Evolutionary conservation across 2,888 invertebrate species (phyloP).

Genomic region (Hirtodrosophila cameraria): DNA sequence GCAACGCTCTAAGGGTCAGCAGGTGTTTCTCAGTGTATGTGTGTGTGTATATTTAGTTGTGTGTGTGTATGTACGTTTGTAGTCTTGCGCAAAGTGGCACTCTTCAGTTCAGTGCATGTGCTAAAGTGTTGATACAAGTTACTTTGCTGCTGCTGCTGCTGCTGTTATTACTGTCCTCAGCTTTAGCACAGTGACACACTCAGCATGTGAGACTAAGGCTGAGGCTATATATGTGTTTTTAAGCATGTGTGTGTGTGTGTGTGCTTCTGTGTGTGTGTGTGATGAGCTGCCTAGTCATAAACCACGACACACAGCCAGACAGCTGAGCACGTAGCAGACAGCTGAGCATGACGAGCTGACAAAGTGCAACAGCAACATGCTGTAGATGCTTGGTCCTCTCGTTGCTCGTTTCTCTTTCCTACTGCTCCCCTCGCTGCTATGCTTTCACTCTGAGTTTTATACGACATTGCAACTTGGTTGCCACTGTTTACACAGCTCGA

Average conservation of each 20-base stretch:
- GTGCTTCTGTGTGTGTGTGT: constrained; percentile 13
- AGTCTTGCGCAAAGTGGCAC: constrained; percentile 47
- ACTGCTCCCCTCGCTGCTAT: neutral
- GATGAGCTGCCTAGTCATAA: constrained; percentile 43
- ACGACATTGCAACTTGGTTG: constrained; percentile 8
- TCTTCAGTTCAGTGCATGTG: constrained; percentile 67
- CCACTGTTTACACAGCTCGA: constrained; percentile 48
- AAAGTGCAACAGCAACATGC: constrained; percentile 62
- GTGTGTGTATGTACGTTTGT: constrained; percentile 13
- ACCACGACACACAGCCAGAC: constrained; percentile 42
- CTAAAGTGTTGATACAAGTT: constrained; percentile 77
- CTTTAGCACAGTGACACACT: constrained; percentile 67
- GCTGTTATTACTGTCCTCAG: constrained; percentile 51
- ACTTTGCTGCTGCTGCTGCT: constrained; percentile 51
- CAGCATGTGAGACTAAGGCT: constrained; percentile 29
- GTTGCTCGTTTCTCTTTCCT: neutral
- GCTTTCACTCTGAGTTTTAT: neutral
- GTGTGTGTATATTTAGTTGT: constrained; percentile 14
- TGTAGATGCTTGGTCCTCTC: neutral
- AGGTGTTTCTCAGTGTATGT: constrained; percentile 40
- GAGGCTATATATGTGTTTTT: constrained; percentile 2
- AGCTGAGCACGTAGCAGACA: constrained; percentile 69
- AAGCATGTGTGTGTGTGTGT: constrained; percentile 16
- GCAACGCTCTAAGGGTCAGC: constrained; percentile 70
- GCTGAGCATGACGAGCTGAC: constrained; percentile 74